These are phyloP conservation scores for Pangasius krempfi DNA, from an alignment of 2,797 vertebrate species.

Conservation along the genomic window DNA sequence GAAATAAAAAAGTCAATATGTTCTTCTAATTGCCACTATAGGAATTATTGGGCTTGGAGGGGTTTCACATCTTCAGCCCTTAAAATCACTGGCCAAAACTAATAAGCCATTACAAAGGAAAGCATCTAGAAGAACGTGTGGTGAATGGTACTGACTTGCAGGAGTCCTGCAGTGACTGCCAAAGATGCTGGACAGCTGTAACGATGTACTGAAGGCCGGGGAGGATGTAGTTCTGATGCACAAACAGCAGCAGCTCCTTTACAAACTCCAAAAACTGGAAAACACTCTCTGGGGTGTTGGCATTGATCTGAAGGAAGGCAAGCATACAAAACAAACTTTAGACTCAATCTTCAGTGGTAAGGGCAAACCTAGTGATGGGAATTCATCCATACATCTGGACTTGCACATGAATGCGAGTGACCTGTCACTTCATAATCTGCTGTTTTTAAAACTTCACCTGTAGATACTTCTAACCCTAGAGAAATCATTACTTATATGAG, in stretches of 20 bases:
- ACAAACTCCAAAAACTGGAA: constrained; percentile 74
- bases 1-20: not conserved
- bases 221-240: constrained; percentile 79
- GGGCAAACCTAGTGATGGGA: not conserved
- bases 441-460: not conserved
- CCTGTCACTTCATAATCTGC: not conserved
- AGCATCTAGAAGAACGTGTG: not conserved
- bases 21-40: not conserved
- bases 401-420: not conserved
- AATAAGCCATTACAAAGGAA: not conserved
- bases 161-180: constrained; percentile 81
- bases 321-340: not conserved
- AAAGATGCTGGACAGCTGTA: constrained; percentile 70
- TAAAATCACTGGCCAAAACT: not conserved
- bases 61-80: not conserved
- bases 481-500: not conserved
- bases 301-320: constrained; percentile 68
- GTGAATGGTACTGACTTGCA: constrained; percentile 82
- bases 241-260: constrained; percentile 81
- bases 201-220: constrained; percentile 74
- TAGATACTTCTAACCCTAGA: not conserved
- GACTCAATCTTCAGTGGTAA: not conserved
- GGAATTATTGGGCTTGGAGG: not conserved
- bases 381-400: not conserved
- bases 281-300: constrained; percentile 80